phyloP scores from a whole-genome alignment of 1,140 invertebrate genomes.

The Eumaeus atala region DNA sequence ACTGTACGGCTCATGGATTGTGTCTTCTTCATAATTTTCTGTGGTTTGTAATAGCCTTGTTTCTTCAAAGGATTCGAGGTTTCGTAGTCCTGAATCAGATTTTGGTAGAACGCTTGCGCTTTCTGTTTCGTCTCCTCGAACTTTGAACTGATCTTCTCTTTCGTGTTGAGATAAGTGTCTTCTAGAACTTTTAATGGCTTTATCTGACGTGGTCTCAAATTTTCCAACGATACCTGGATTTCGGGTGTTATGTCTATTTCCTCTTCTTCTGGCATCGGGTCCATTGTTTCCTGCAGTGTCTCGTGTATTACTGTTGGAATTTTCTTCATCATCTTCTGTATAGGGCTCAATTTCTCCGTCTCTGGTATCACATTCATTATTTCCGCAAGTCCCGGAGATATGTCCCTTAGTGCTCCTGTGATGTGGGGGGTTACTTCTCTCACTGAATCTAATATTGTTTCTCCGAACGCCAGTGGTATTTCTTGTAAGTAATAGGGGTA shows the following conservation, averaged over 20 bases:
- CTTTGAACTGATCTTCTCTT: slow-evolving; percentile 50
- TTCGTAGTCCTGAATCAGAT: slow-evolving; percentile 54
- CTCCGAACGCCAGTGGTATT: slow-evolving; percentile 59
- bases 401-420: slow-evolving; percentile 55
- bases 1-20: slow-evolving; percentile 44
- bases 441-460: slow-evolving; percentile 60
- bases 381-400: slow-evolving; percentile 61
- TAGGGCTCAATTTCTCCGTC: slow-evolving; percentile 36
- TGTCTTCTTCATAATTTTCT: slow-evolving; percentile 47
- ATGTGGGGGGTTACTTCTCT: slow-evolving; percentile 60
- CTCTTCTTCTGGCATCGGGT: slow-evolving; percentile 31
- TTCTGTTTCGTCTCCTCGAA: slow-evolving; percentile 55
- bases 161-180: slow-evolving; percentile 40
- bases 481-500: slow-evolving; percentile 66
- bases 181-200: slow-evolving; percentile 39
- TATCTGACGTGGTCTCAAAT: slow-evolving; percentile 24
- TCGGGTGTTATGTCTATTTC: slow-evolving; percentile 30
- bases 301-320: slow-evolving; percentile 58
- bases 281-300: slow-evolving; percentile 49
- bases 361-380: slow-evolving; percentile 57
- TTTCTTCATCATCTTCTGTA: slow-evolving; percentile 52
- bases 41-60: slow-evolving; percentile 37
- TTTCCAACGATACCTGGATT: slow-evolving; percentile 26
- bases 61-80: slow-evolving; percentile 41
- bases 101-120: slow-evolving; percentile 49